phyloP scores from a whole-genome alignment of 1,140 invertebrate genomes.

The Campoletis sonorensis region DNA sequence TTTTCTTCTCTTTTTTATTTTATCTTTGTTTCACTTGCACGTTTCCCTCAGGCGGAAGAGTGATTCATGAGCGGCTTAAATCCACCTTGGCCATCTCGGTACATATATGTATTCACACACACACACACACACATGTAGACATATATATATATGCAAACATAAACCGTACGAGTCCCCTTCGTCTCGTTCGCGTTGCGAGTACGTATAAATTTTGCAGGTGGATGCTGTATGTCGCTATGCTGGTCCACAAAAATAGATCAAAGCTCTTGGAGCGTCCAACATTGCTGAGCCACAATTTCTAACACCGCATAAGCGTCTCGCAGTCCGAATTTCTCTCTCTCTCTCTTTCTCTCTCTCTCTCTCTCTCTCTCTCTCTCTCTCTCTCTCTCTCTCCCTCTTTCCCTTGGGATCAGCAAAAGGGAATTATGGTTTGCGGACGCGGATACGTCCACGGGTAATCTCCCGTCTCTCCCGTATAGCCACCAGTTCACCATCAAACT shows the following conservation, averaged over 20 bases:
- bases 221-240: slow-evolving; percentile 38
- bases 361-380: no score
- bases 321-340: slow-evolving; percentile 58
- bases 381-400: no score
- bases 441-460: slow-evolving; percentile 42
- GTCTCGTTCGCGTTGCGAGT: slow-evolving; percentile 14
- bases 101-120: no score
- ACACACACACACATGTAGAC: no score
- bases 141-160: neutral
- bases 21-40: slow-evolving; percentile 10
- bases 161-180: neutral
- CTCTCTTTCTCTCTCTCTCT: no score
- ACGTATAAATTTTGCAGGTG: slow-evolving; percentile 52
- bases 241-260: slow-evolving; percentile 38
- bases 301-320: slow-evolving; percentile 37
- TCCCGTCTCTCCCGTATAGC: slow-evolving; percentile 40
- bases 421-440: slow-evolving; percentile 55
- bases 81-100: slow-evolving; percentile 35
- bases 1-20: neutral
- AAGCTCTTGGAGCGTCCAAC: slow-evolving; percentile 12
- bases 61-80: slow-evolving; percentile 38
- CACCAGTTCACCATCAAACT: neutral
- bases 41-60: neutral
- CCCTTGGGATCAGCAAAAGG: slow-evolving; percentile 25
- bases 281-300: neutral